Base-by-base conservation (phyloP, 2,113 vertebrate genomes). In the Hyla sarda region DNA sequence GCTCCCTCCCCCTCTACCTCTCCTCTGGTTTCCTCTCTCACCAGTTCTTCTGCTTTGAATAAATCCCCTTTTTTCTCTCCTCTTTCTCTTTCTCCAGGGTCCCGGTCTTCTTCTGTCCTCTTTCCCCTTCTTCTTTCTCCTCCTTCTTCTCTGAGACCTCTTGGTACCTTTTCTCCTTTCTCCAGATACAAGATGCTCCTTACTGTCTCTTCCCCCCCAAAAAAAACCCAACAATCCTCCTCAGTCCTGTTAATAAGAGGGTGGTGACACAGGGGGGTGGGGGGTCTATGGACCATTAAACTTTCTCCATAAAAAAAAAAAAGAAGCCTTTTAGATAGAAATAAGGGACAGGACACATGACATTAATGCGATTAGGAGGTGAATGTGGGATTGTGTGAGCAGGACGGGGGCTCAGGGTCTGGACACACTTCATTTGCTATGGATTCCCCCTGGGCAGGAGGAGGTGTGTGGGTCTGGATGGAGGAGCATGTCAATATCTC, bases 201-300 rank as follows among this genome's bases (percentile, higher is more conserved):
- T 13, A 10, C 45, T 69, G 50, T 67, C 58, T 8, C 32, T 52
- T 85, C 75, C 80, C 32, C 75, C 83, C 45, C 23, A 23, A n/a
- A n/a, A n/a, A n/a, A n/a, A 74, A 65, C 28, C 28, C 58, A 83
- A 37, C 47, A 52, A 90, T 87, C 90, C 90, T 92, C 89, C 92
- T 93, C 91, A 93, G 92, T 90, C 90, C 85, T 93, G 92, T 91
- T 95, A 94, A 94, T 94, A 91, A 92, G 92, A 90, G 91, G 94
- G 94, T 94, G 92, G 94, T 93, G 94, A 92, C 91, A 93, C 92
- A 90, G 87, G 90, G 92, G 93, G 91, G 88, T 23, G 58, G 45
- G 37, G 78, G 56, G 37, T 7, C 8, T n/a, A 74, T 10, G 87
- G 86, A 72, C 90, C 92, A 93, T 91, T 90, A 87, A 88, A 93